Evolutionary conservation across 2,113 vertebrate species (phyloP).

Genomic region (Lanius collurio): DNA sequence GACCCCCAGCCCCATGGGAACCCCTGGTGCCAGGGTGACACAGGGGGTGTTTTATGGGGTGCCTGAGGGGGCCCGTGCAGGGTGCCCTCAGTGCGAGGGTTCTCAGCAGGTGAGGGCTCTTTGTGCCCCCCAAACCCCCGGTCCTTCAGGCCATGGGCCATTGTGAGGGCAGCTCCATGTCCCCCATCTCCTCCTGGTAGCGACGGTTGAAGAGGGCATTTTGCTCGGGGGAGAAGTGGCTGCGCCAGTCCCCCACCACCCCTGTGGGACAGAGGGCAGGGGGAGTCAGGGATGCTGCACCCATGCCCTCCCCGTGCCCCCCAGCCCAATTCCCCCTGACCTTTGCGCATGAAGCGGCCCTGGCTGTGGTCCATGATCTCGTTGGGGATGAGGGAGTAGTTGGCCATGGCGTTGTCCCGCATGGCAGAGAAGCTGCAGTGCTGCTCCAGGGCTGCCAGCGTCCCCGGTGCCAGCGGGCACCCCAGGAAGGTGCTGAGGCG

Average conservation of each 20-base stretch:
- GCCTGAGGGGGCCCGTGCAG: too few relatives aligned
- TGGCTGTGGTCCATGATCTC: constrained; percentile 84
- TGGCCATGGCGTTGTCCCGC: constrained; percentile 82
- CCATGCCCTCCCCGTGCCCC: rapidly evolving
- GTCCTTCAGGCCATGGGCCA: constrained; percentile 58
- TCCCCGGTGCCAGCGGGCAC: constrained; percentile 57
- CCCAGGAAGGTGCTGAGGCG: constrained; percentile 76
- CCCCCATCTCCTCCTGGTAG: constrained; percentile 74
- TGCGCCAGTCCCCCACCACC: constrained; percentile 81
- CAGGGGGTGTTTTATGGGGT: rapidly evolving
- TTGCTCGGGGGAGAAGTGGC: constrained; percentile 77
- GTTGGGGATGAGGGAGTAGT: constrained; percentile 73
- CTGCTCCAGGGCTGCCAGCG: constrained; percentile 63
- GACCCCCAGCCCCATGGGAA: rapidly evolving
- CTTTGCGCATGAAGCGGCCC: constrained; percentile 86
- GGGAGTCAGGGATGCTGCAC: background rate
- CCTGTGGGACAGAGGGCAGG: constrained; percentile 50
- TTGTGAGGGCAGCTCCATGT: constrained; percentile 24
- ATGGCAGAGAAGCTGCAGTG: constrained; percentile 81
- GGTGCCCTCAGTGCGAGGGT: rapidly evolving
- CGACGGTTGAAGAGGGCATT: constrained; percentile 67
- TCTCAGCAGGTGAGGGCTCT: background rate
- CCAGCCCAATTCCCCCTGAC: constrained; percentile 4
- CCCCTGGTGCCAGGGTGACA: rapidly evolving
- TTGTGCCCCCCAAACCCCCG: rapidly evolving